These are phyloP conservation scores for Syngnathus typhle DNA, from an alignment of 2,113 vertebrate genomes.

Conservation along the genomic window DNA sequence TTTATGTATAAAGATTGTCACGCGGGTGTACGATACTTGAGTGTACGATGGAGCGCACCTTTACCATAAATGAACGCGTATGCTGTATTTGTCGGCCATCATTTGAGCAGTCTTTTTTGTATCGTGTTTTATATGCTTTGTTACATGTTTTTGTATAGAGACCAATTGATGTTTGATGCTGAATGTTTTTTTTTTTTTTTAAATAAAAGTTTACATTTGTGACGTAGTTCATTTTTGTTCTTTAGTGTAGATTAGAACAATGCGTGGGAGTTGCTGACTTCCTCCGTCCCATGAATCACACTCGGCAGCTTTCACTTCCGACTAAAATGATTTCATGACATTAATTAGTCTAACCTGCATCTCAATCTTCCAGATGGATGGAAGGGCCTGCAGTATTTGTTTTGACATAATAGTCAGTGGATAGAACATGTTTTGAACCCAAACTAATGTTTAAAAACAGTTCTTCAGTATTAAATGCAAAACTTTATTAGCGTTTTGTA, in stretches of 20 bases:
- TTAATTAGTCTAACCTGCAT: background rate
- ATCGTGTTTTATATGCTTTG: constrained; percentile 45
- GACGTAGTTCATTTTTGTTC: background rate
- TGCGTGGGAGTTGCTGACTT: background rate
- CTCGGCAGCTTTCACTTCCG: background rate
- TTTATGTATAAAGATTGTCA: constrained; percentile 33
- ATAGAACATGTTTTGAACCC: background rate
- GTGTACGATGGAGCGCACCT: background rate
- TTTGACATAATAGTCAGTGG: background rate
- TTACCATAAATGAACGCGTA: background rate
- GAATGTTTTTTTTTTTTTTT: constrained; percentile 11
- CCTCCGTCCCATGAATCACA: background rate
- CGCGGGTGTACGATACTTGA: background rate
- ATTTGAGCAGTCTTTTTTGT: constrained; percentile 21
- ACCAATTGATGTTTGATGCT: constrained; percentile 9
- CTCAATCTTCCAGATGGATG: background rate
- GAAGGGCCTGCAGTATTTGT: background rate
- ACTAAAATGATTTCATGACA: background rate
- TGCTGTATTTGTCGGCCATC: constrained; percentile 30
- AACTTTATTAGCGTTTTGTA: background rate
- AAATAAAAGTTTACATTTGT: constrained; percentile 23
- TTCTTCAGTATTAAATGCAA: no score
- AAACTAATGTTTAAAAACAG: background rate
- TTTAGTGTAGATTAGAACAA: background rate
- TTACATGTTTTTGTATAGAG: constrained; percentile 53